Evolutionary conservation across 1,140 invertebrate species (phyloP).

Genomic region (Berghia stephanieae): DNA sequence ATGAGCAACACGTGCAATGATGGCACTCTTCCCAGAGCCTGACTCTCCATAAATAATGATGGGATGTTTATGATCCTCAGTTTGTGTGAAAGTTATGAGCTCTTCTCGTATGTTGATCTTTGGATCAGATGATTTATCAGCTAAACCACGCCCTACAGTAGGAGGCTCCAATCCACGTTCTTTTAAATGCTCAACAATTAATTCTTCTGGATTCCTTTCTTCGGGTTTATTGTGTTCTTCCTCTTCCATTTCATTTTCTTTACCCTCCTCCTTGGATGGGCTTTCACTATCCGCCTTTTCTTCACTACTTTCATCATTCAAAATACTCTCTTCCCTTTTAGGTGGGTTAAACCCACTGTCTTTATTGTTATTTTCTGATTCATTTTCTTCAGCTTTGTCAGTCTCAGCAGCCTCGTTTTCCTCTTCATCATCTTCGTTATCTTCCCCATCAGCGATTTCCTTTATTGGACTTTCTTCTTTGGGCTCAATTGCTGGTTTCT

Average conservation of each 20-base stretch:
- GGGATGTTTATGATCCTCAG: slow-evolving; percentile 33
- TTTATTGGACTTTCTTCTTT: neutral
- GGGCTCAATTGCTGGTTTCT: neutral
- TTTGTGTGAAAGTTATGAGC: slow-evolving; percentile 23
- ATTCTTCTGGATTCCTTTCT: neutral
- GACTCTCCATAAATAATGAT: slow-evolving; percentile 47
- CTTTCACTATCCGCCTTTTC: neutral
- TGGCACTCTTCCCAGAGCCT: slow-evolving; percentile 53
- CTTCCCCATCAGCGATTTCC: neutral
- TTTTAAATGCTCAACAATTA: neutral
- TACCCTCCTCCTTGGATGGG: neutral
- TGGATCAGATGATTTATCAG: slow-evolving; percentile 37
- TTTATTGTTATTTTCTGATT: too few species aligned
- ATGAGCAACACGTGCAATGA: slow-evolving; percentile 46
- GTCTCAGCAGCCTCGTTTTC: neutral
- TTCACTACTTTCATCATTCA: neutral
- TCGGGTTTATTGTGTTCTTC: neutral
- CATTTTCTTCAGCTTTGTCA: neutral
- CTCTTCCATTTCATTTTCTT: neutral
- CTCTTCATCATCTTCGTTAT: neutral
- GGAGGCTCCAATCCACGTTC: slow-evolving; percentile 26
- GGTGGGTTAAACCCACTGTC: too few species aligned
- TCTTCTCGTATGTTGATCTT: slow-evolving; percentile 35
- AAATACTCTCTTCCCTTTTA: too few species aligned
- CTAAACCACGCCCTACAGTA: slow-evolving; percentile 34